A percentile compares a stretch with the other conserved stretches of the same genome.
Evolutionary conservation across 2,888 invertebrate genomes (phyloP).

Genomic region (Phorcus lineatus): DNA sequence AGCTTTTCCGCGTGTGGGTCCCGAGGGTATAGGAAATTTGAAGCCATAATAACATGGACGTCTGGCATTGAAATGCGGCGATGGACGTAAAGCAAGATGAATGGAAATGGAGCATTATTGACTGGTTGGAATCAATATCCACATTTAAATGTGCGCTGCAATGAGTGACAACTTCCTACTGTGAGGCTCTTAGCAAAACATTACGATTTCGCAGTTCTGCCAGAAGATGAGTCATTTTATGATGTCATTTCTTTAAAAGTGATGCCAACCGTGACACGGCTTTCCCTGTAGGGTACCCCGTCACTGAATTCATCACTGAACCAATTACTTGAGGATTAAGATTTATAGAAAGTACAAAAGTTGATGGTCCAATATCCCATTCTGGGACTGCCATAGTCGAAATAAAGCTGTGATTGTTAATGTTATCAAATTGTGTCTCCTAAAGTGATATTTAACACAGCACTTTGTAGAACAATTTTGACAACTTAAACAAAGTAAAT

Average conservation of each 20-base stretch:
- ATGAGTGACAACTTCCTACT: conserved; percentile 20
- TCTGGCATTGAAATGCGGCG: conserved; percentile 22
- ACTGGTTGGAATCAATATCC: conserved; percentile 7
- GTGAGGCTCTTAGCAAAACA: conserved; percentile 21
- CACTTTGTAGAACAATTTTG: too few species aligned
- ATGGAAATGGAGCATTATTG: conserved; percentile 20
- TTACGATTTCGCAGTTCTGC: background rate
- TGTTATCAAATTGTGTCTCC: too few species aligned
- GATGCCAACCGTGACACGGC: background rate
- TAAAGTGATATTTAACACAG: too few species aligned
- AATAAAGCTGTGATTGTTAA: too few species aligned
- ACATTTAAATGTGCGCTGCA: conserved; percentile 4
- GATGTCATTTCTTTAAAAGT: conserved; percentile 14
- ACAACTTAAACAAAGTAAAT: too few species aligned
- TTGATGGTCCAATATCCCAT: too few species aligned
- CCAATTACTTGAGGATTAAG: too few species aligned
- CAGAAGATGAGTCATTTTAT: background rate
- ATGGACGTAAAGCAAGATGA: background rate
- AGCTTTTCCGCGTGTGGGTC: background rate
- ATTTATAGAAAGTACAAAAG: too few species aligned
- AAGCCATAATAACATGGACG: conserved; percentile 16
- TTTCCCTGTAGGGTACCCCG: background rate
- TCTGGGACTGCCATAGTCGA: too few species aligned
- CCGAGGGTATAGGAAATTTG: conserved; percentile 15
- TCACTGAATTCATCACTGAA: too few species aligned